Evolutionary conservation across 1,140 invertebrate genomes (phyloP).

Genomic region (Bilobella aurantiaca): DNA sequence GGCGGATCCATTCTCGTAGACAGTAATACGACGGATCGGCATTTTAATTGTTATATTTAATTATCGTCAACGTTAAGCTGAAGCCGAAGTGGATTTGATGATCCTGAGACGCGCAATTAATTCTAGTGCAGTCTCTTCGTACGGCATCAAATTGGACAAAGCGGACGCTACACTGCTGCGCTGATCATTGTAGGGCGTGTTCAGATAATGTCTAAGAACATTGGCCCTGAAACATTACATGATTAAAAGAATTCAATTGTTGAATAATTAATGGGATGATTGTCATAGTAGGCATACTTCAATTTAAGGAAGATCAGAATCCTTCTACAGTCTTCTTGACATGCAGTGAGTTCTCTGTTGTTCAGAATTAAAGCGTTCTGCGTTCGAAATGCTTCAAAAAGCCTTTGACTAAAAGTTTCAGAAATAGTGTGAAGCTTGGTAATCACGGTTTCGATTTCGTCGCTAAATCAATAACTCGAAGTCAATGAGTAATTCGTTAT

Average conservation of each 20-base stretch:
- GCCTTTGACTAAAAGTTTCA: slow-evolving; percentile 13
- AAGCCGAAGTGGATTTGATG: neutral
- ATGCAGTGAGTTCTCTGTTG: neutral
- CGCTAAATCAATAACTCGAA: slow-evolving; percentile 1
- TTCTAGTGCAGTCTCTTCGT: neutral
- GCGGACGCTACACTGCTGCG: neutral
- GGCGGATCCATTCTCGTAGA: slow-evolving; percentile 48
- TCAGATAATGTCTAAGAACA: slow-evolving; percentile 7
- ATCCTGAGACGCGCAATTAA: neutral
- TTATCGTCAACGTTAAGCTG: neutral
- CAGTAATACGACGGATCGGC: slow-evolving; percentile 40
- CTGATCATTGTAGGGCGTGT: slow-evolving; percentile 9
- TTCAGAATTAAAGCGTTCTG: neutral
- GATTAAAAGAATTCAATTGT: neutral
- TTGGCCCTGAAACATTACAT: slow-evolving; percentile 12
- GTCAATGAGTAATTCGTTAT: slow-evolving; percentile 1
- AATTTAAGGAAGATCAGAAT: slow-evolving; percentile 24
- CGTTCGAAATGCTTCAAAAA: slow-evolving; percentile 2
- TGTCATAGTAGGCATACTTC: slow-evolving; percentile 16
- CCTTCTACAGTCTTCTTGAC: slow-evolving; percentile 21
- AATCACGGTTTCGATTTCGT: slow-evolving; percentile 15
- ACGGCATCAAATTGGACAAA: neutral
- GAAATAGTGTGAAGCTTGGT: slow-evolving; percentile 9
- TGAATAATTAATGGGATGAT: neutral
- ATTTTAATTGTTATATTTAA: neutral